Evolutionary conservation across 37 sponge, comb jelly and placozoan species (phyloP).

Genomic region (Halichondria panicea): DNA sequence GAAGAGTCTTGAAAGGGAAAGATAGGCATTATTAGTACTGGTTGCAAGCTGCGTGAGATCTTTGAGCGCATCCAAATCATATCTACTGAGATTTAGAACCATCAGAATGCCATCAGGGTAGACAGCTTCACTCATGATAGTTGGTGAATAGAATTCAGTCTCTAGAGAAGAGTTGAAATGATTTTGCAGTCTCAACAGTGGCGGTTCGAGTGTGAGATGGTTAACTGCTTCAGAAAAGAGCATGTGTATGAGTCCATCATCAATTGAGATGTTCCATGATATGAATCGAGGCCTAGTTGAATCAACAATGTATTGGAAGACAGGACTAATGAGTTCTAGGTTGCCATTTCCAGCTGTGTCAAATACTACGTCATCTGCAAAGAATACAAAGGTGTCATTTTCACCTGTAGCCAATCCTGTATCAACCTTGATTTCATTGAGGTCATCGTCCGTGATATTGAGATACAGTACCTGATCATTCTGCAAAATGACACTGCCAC

Average conservation of each 20-base stretch:
- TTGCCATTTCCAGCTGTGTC: slow-evolving; percentile 75
- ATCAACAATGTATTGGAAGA: slow-evolving; percentile 50
- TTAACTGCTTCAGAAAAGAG: slow-evolving; percentile 80
- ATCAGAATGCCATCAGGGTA: slow-evolving; percentile 48
- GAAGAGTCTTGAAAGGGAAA: slow-evolving; percentile 43
- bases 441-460: slow-evolving; percentile 57
- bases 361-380: slow-evolving; percentile 52
- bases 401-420: slow-evolving; percentile 47
- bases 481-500: slow-evolving; percentile 32
- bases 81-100: slow-evolving; percentile 42
- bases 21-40: slow-evolving; percentile 46
- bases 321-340: slow-evolving; percentile 22
- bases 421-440: slow-evolving; percentile 71
- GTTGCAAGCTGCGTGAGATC: slow-evolving; percentile 63
- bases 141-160: slow-evolving; percentile 11
- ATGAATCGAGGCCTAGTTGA: slow-evolving; percentile 64
- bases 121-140: slow-evolving; percentile 29
- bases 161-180: not conserved
- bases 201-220: slow-evolving; percentile 34
- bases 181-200: slow-evolving; percentile 49
- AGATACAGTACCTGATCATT: slow-evolving; percentile 62
- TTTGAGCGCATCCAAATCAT: slow-evolving; percentile 80
- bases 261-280: slow-evolving; percentile 72
- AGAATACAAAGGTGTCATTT: slow-evolving; percentile 62
- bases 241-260: slow-evolving; percentile 65